Evolutionary conservation across 2,888 invertebrate species (phyloP).

Genomic region (Lysandra coridon): DNA sequence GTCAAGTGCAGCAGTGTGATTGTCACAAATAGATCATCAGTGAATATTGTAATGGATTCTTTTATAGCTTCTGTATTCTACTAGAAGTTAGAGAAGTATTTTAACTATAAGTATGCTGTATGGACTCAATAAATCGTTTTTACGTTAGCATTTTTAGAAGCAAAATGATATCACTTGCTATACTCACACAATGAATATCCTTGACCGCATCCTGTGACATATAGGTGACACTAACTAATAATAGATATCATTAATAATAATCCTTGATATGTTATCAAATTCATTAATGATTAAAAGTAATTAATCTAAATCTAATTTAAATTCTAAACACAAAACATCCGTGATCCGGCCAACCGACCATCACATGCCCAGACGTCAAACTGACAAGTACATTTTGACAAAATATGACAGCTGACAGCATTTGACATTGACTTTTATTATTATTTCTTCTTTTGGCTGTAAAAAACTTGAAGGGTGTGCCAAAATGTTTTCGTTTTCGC

Average conservation of each 20-base stretch:
- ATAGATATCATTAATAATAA: slow-evolving; percentile 4
- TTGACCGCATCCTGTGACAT: slow-evolving; percentile 40
- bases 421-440: background rate
- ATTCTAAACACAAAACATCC: slow-evolving; percentile 24
- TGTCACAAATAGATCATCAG: background rate
- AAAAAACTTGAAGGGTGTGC: too few species aligned
- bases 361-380: slow-evolving; percentile 12
- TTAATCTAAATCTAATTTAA: background rate
- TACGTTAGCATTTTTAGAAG: background rate
- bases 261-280: background rate
- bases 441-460: too few species aligned
- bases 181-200: slow-evolving; percentile 43
- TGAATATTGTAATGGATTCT: background rate
- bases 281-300: background rate
- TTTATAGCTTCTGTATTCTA: background rate
- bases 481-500: too few species aligned
- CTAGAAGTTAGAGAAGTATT: background rate
- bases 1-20: background rate
- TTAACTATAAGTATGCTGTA: background rate
- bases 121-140: background rate
- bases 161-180: background rate
- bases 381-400: background rate
- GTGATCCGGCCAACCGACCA: background rate
- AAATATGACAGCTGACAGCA: background rate
- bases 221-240: background rate